Evolutionary conservation across 1,140 invertebrate species (phyloP), one percentile per base, ranked within the genome.

Genomic region (Caenorhabditis brenneri): DNA sequence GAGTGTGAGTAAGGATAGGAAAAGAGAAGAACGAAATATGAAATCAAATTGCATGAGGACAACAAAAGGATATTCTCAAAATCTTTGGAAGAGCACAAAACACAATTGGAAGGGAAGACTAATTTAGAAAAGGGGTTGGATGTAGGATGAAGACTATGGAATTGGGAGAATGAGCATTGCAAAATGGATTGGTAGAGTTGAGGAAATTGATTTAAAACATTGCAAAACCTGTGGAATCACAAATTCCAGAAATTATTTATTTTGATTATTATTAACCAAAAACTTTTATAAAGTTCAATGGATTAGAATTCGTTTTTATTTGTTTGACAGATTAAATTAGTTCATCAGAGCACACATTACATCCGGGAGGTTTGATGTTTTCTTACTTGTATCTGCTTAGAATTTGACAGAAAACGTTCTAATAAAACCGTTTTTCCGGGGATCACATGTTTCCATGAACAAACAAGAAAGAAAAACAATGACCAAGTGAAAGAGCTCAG

Each of bases 21-120:
- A 33, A 65, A 65, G n/a, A 65, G 19, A 24, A 36, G 15, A 36
- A 33, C 3, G n/a, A 42, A 74, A 42, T 42, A 42, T 74, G 36
- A 24, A 74, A 74, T 74, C 65, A 39, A 74, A 74, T 74, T 74
- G 33, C 36, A 74, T 3, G 19, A 65, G 65, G n/a, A 65, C 31
- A 65, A n/a, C 53, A 55, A 55, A 27, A 55, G 24, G 39, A 55
- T 55, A 24, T 55, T 55, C 53, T 27, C 53, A 9, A 55, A 24
- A 27, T 55, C 24, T 27, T 27, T 55, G 53, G 53, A 22, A 12
- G 24, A 55, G 24, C 24, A 55, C 53, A 55, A 55, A 51, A 51
- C 48, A 51, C 48, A 51, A 12, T 12, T 5, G 39, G 12, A 42
- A 6, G 39, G 5, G 39, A 42, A 42, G 5, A 42, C 5, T 42